These are phyloP conservation scores for Echinometra lucunter DNA, from an alignment of 53 echinoderm and acorn worm genomes.

Conservation along the genomic window DNA sequence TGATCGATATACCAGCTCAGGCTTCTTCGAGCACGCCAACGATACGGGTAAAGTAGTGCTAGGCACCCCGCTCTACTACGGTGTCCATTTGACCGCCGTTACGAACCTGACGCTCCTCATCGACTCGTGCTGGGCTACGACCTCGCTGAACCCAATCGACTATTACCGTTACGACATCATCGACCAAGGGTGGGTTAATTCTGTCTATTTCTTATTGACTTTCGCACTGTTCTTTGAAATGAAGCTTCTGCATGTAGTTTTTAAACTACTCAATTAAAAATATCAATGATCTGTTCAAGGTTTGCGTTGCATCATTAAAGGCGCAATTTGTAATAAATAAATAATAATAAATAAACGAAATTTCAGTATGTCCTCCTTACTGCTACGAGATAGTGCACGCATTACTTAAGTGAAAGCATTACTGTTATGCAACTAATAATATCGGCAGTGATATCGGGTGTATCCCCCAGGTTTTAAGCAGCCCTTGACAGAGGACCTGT, in stretches of 20 bases:
- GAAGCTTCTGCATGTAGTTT: not conserved
- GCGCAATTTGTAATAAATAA: too few relatives aligned
- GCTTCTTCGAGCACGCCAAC: not conserved
- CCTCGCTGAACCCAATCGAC: not conserved
- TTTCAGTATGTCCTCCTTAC: too few relatives aligned
- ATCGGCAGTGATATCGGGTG: too few relatives aligned
- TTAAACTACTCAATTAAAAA: not conserved
- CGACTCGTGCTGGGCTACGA: slow-evolving; percentile 58
- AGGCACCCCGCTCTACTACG: slow-evolving; percentile 32
- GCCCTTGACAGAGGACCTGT: too few relatives aligned
- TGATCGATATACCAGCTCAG: not conserved
- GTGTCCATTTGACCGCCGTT: not conserved
- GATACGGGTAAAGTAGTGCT: not conserved
- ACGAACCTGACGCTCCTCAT: slow-evolving; percentile 46
- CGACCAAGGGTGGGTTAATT: not conserved
- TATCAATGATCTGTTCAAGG: not conserved
- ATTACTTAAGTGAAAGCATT: too few relatives aligned
- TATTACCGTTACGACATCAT: slow-evolving; percentile 31
- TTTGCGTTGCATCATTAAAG: not conserved
- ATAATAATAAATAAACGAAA: too few relatives aligned
- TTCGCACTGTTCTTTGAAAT: not conserved
- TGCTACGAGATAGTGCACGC: too few relatives aligned
- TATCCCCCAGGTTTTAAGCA: too few relatives aligned
- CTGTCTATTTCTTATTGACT: not conserved
- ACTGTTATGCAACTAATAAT: too few relatives aligned